Base-by-base conservation (phyloP, 1,140 invertebrate genomes). In the Brachionus koreanus region DNA sequence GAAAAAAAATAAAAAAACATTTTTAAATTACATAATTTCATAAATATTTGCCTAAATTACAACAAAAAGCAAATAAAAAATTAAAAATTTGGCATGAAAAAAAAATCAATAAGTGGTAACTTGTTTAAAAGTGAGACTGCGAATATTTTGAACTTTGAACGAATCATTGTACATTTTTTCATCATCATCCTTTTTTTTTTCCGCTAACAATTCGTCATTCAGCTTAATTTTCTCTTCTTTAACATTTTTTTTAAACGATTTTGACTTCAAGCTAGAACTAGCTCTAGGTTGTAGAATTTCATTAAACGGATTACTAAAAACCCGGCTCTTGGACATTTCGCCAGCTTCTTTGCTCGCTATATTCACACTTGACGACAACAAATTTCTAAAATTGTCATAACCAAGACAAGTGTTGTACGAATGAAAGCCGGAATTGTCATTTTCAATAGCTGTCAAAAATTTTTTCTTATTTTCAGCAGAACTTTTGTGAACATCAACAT, bases 51-150 rank as follows among this genome's bases (percentile, higher is more conserved):
- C 49, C 49, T 52, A 19, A 52, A 52, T 52, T 52, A 52, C 49
- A 52, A 52, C 49, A 52, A 52, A 52, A 52, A 52, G 49, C 49
- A 52, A 52, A 52, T 52, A 52, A 52, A 19, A 19, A 52, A 19
- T 46, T 29, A 29, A 46, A 13, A 46, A 19, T 19, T 52, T 19
- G 49, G 19, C 49, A 19, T 52, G 49, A 65, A 65, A 65, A 37
- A 37, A 33, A 65, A 33, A 65, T 25, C 33, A 79, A 65, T 79
- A 79, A 29, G 76, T 79, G 19, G 76, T 79, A 19, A 79, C 57
- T n/a, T 79, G 76, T 37, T 79, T 79, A 63, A 79, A 79, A 57
- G 76, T 79, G 16, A 79, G 39, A 61, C 76, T 79, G 7, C 76
- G 19, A 61, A 79, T 79, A 65, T 65, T 65, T 25, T 79, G 76